A percentile compares a stretch with the other conserved stretches of the same genome.
Conservation (phyloP, 1,140 invertebrate species). For the Calliphora vicina region DNA sequence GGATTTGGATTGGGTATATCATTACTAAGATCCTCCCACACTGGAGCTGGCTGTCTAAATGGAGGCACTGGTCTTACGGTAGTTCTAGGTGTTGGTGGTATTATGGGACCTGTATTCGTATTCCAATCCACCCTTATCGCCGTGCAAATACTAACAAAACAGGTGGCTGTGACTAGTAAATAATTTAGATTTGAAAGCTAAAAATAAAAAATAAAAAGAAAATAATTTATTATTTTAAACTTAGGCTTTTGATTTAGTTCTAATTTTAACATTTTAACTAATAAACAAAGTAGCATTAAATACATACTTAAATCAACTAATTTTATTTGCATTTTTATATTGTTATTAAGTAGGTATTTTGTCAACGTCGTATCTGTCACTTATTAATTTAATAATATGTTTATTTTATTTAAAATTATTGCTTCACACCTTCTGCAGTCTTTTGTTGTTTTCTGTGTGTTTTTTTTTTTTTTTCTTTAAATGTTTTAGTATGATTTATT, state of each 20-base stretch:
- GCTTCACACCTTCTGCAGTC: conserved; percentile 14
- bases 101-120: conserved; percentile 68
- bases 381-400: conserved; percentile 2
- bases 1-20: conserved; percentile 69
- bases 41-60: conserved; percentile 66
- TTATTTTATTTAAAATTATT: conserved; percentile 20
- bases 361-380: background rate
- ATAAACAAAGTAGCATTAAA: background rate
- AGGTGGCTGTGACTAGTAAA: conserved; percentile 55
- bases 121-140: conserved; percentile 63
- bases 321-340: background rate
- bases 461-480: background rate
- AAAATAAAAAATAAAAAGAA: background rate
- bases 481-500: conserved; percentile 16
- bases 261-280: background rate
- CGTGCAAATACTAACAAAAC: conserved; percentile 43
- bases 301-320: background rate
- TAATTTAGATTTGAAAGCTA: conserved; percentile 33
- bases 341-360: conserved; percentile 4
- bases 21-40: conserved; percentile 67
- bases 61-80: conserved; percentile 64
- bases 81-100: conserved; percentile 65
- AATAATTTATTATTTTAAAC: background rate
- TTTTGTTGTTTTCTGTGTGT: too few relatives aligned
- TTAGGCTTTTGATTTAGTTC: background rate